Conservation (phyloP, 2,888 invertebrate species). For the Halocaridina rubra region DNA sequence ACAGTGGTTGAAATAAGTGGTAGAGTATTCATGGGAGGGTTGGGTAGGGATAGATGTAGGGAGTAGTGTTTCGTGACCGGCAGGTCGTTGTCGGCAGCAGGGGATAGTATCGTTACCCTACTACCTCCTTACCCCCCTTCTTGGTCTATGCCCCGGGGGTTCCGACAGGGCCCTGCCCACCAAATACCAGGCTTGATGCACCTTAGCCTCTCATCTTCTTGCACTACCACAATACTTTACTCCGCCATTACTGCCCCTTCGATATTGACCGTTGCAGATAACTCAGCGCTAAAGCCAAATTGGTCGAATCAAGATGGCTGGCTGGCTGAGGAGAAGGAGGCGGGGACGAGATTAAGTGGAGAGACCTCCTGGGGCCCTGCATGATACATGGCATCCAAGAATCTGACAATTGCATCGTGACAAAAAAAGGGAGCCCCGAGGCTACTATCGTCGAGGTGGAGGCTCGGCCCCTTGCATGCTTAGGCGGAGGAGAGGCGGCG, state of each 20-base stretch:
- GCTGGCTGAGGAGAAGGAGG: neutral
- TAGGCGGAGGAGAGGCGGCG: conserved; percentile 17
- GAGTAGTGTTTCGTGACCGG: conserved; percentile 33
- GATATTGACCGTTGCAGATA: neutral
- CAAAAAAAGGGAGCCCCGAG: conserved; percentile 43
- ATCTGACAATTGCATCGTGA: conserved; percentile 51
- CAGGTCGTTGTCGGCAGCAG: conserved; percentile 49
- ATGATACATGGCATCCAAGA: conserved; percentile 33
- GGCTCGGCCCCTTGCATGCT: conserved; percentile 52
- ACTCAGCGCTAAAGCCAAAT: conserved; percentile 11
- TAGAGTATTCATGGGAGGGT: too few relatives aligned
- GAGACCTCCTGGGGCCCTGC: conserved; percentile 31
- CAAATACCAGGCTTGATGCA: conserved; percentile 56
- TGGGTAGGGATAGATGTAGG: conserved; percentile 14
- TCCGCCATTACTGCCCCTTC: conserved; percentile 34
- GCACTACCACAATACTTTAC: conserved; percentile 46
- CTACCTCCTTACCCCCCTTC: neutral
- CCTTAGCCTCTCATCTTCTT: conserved; percentile 45
- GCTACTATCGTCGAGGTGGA: neutral
- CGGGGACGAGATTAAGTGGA: neutral
- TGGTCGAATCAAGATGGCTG: conserved; percentile 15
- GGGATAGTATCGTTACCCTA: neutral
- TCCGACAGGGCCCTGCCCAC: conserved; percentile 21
- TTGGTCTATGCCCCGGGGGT: conserved; percentile 20
- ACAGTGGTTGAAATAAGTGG: too few relatives aligned